Percentiles rank a stretch among this genome's conserved stretches.
Evolutionary conservation across 2,797 vertebrate species (phyloP).

Genomic region (Cossypha polioptera): DNA sequence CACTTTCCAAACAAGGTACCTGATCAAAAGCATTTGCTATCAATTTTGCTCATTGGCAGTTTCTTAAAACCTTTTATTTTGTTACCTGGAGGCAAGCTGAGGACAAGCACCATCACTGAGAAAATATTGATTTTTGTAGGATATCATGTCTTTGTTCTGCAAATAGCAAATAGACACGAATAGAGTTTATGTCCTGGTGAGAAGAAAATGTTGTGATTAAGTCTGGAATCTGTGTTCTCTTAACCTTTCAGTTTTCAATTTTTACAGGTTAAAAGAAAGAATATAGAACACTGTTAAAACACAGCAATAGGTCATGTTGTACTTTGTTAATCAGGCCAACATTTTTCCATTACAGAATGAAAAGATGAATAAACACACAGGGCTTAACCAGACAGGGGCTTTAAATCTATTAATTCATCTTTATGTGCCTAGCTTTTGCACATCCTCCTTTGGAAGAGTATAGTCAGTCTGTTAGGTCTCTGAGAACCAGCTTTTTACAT

Average conservation of each 20-base stretch:
- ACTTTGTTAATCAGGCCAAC: neutral
- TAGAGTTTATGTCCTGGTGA: neutral
- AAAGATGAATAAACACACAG: neutral
- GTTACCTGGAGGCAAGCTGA: neutral
- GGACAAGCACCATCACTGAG: neutral
- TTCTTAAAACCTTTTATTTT: neutral
- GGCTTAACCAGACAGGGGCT: neutral
- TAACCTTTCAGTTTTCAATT: neutral
- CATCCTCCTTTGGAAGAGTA: neutral
- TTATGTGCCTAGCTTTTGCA: neutral
- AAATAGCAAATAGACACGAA: neutral
- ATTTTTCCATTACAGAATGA: neutral
- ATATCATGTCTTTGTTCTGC: slow-evolving; percentile 10
- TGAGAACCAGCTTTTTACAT: neutral
- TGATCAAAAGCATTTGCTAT: neutral
- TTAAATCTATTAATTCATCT: neutral
- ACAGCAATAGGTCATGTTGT: neutral
- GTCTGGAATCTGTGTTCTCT: neutral
- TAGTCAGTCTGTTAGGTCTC: neutral
- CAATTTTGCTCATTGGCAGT: neutral
- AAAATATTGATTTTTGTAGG: slow-evolving; percentile 22
- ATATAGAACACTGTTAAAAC: neutral
- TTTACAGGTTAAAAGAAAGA: neutral
- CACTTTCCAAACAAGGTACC: neutral
- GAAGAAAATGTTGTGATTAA: neutral